Percentiles rank a stretch among this genome's conserved stretches.
Evolutionary conservation across 2,888 invertebrate species (phyloP).

Genomic region (Cerastis rubricosa): DNA sequence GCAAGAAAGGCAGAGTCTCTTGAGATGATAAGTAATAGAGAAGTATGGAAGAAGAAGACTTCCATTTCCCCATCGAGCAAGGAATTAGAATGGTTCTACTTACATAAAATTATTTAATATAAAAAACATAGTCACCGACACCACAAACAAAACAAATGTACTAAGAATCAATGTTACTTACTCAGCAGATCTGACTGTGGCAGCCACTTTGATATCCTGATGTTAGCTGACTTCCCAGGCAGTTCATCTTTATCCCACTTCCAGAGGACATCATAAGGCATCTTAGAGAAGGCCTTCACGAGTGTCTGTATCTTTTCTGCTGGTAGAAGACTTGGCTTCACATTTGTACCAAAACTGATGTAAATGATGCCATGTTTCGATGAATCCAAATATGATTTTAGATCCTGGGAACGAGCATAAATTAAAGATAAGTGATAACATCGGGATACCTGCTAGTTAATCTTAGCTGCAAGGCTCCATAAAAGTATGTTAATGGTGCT

Average conservation of each 20-base stretch:
- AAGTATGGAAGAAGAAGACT: no score
- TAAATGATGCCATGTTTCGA: constrained; percentile 84
- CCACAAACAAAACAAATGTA: not conserved
- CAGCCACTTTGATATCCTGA: constrained; percentile 84
- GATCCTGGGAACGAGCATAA: constrained; percentile 70
- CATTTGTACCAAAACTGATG: constrained; percentile 85
- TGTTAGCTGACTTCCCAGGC: constrained; percentile 78
- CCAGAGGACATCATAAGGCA: constrained; percentile 86
- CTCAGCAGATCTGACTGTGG: constrained; percentile 77
- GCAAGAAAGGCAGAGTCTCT: no score
- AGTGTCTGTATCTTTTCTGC: constrained; percentile 74
- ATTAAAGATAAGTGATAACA: not conserved
- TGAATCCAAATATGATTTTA: constrained; percentile 78
- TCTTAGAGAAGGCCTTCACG: constrained; percentile 77
- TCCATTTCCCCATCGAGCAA: no score
- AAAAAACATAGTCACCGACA: no score
- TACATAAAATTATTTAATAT: no score
- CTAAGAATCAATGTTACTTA: constrained; percentile 32
- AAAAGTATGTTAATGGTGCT: not conserved
- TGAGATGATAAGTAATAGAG: no score
- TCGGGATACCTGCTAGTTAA: not conserved
- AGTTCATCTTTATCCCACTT: constrained; percentile 84
- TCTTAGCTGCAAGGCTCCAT: not conserved
- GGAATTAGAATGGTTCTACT: no score
- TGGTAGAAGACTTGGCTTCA: constrained; percentile 76